These are phyloP conservation scores for Melanocharis versteri DNA, from an alignment of 2,113 vertebrate species.

Conservation along the genomic window DNA sequence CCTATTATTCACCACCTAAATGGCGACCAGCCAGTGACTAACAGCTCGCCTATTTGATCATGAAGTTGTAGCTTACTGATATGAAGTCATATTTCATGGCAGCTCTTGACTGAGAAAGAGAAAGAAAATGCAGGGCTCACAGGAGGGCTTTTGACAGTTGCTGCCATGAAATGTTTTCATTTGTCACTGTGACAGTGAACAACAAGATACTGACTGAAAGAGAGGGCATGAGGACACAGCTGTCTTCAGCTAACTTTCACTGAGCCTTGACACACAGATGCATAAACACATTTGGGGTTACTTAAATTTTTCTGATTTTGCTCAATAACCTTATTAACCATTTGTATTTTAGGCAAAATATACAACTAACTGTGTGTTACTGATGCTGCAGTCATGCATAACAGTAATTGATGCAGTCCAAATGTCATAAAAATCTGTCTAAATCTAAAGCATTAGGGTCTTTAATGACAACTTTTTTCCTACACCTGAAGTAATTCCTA, in stretches of 20 bases:
- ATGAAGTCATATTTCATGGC: slow-evolving; percentile 32
- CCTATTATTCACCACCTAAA: slow-evolving; percentile 46
- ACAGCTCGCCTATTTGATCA: slow-evolving; percentile 43
- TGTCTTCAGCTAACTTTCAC: background rate
- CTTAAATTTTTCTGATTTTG: background rate
- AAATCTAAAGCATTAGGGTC: background rate
- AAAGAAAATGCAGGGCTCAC: slow-evolving; percentile 18
- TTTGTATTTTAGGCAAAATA: background rate
- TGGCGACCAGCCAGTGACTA: slow-evolving; percentile 38
- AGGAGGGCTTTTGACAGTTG: slow-evolving; percentile 40
- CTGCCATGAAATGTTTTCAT: slow-evolving; percentile 44
- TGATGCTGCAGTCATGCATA: background rate
- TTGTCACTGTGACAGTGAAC: slow-evolving; percentile 47
- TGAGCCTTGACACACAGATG: background rate
- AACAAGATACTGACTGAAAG: slow-evolving; percentile 11
- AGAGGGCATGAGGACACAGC: background rate
- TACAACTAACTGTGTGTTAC: background rate
- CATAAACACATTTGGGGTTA: background rate
- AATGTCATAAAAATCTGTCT: background rate
- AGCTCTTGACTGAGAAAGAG: slow-evolving; percentile 10
- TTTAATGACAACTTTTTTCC: background rate
- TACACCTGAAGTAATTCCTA: background rate
- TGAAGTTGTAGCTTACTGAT: slow-evolving; percentile 29
- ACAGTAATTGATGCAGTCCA: background rate
- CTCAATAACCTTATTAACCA: background rate